phyloP scores from a whole-genome alignment of 2,113 vertebrate species.

The Lathamus discolor region DNA sequence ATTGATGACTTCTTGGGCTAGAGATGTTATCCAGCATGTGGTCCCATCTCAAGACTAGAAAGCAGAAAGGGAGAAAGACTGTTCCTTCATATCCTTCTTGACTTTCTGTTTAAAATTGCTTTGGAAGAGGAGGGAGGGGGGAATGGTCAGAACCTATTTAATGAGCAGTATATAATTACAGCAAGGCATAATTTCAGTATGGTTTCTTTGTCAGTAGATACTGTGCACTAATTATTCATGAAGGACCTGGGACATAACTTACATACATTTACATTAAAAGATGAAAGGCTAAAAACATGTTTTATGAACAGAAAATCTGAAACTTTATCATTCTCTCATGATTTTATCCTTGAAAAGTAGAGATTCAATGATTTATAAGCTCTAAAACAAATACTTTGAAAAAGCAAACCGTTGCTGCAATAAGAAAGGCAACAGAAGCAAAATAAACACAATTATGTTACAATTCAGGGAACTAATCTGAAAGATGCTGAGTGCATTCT shows the following conservation, averaged over 20 bases:
- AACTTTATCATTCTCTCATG: neutral
- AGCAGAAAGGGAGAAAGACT: neutral
- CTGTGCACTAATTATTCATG: conserved; percentile 33
- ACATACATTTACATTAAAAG: neutral
- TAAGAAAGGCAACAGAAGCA: neutral
- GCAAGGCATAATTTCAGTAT: neutral
- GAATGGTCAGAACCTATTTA: neutral
- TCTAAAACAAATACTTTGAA: neutral
- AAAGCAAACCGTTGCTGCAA: neutral
- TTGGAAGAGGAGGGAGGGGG: fast-evolving
- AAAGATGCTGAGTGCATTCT: neutral
- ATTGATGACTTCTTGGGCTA: neutral
- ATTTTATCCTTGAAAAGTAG: conserved; percentile 9
- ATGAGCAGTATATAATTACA: conserved; percentile 9
- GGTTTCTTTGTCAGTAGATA: conserved; percentile 28
- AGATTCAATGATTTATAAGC: neutral
- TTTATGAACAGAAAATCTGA: neutral
- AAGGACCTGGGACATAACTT: neutral
- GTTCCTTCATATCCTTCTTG: neutral
- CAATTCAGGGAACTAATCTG: neutral
- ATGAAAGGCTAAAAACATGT: neutral
- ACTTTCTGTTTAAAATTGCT: neutral
- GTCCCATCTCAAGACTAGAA: neutral
- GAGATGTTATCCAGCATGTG: neutral
- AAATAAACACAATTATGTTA: neutral